These are phyloP conservation scores for Schizotus pectinicornis DNA, from an alignment of 2,888 invertebrate genomes.

Conservation along the genomic window DNA sequence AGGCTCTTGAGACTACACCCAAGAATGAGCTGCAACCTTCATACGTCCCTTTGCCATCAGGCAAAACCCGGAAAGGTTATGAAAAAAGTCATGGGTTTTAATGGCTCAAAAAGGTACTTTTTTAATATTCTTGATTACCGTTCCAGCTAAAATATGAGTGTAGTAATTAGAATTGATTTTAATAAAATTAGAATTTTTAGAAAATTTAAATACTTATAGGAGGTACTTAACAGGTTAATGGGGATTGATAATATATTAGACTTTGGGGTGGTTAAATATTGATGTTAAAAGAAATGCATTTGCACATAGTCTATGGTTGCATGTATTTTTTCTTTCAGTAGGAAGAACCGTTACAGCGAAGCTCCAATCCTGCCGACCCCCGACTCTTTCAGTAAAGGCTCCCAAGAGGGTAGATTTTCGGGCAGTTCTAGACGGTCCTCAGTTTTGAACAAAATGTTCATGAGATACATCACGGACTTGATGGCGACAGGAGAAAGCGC, in stretches of 20 bases:
- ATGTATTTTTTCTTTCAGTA: constrained; percentile 31
- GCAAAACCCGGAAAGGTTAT: constrained; percentile 37
- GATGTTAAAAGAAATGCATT: no score
- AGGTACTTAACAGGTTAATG: background rate
- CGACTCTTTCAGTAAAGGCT: constrained; percentile 51
- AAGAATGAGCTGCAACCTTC: background rate
- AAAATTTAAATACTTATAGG: no score
- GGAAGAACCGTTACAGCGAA: constrained; percentile 47
- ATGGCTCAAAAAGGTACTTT: constrained; percentile 23
- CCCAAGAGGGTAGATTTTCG: constrained; percentile 62
- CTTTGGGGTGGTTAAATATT: no score
- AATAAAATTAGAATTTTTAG: no score
- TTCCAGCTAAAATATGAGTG: no score
- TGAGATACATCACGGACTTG: constrained; percentile 79
- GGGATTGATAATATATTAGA: no score
- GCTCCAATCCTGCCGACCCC: constrained; percentile 43
- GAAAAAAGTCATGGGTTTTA: constrained; percentile 40
- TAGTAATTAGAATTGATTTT: no score
- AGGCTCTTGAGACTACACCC: no score
- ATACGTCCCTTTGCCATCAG: constrained; percentile 1
- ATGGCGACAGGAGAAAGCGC: constrained; percentile 75
- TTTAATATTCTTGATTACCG: no score
- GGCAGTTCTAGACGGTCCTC: constrained; percentile 65
- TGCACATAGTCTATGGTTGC: background rate
- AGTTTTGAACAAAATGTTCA: constrained; percentile 80